These are phyloP conservation scores for Sminthurides bifidus DNA, from an alignment of 1,140 invertebrate genomes.

Conservation along the genomic window DNA sequence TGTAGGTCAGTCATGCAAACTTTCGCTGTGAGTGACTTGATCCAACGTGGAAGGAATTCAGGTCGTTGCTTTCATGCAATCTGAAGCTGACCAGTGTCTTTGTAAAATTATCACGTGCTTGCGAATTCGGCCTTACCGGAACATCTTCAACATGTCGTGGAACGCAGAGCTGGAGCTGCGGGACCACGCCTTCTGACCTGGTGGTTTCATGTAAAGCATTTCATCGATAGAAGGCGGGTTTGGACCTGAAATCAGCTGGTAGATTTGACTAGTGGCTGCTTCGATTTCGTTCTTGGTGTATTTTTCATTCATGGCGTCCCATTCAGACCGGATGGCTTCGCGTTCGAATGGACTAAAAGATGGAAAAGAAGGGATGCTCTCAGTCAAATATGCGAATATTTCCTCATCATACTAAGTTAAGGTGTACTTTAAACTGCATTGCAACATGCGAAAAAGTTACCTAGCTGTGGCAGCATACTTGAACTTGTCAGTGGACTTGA, in stretches of 20 bases:
- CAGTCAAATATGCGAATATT: no score
- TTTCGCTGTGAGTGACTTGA: no score
- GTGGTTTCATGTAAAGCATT: slow-evolving; percentile 15
- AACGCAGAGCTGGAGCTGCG: slow-evolving; percentile 7
- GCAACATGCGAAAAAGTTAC: no score
- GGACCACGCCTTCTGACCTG: background rate
- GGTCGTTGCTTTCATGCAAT: no score
- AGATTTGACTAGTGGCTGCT: slow-evolving; percentile 22
- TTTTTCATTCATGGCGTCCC: slow-evolving; percentile 14
- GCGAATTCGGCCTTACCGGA: slow-evolving; percentile 9
- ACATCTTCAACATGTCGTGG: slow-evolving; percentile 22
- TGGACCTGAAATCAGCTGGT: slow-evolving; percentile 7
- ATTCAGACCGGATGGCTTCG: background rate
- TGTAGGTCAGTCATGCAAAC: no score
- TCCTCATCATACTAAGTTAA: no score
- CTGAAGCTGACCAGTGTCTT: no score
- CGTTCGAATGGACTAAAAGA: slow-evolving; percentile 1
- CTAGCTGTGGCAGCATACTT: slow-evolving; percentile 1
- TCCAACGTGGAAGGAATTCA: no score
- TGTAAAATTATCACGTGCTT: no score
- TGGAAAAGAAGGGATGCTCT: background rate
- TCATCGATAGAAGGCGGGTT: slow-evolving; percentile 2
- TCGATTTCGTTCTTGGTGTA: slow-evolving; percentile 21
- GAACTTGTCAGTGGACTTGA: background rate
- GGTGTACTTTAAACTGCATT: no score